Percentiles rank a stretch among this genome's conserved stretches.
Evolutionary conservation across 2,113 vertebrate genomes (phyloP).

Genomic region (Scophthalmus maximus): DNA sequence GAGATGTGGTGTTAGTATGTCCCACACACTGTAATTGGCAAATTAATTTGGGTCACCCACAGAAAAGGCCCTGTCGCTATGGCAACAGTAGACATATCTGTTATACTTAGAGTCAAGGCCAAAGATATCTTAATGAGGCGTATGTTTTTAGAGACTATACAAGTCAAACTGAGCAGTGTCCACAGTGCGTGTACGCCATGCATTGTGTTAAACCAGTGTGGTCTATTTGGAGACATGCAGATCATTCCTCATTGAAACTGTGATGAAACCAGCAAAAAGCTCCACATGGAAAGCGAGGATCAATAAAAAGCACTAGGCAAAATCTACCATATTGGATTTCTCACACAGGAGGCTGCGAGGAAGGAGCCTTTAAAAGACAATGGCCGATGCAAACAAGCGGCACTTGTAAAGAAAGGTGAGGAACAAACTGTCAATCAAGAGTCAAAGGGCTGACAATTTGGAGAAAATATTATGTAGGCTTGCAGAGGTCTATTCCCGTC

Average conservation of each 20-base stretch:
- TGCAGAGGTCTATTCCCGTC: not conserved
- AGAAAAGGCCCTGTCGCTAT: constrained; percentile 53
- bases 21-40: constrained; percentile 45
- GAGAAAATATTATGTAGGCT: constrained; percentile 25
- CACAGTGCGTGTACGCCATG: no score
- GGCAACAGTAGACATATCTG: constrained; percentile 54
- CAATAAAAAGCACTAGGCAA: constrained; percentile 53
- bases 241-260: constrained; percentile 36
- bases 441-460: constrained; percentile 39
- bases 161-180: constrained; percentile 12
- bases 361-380: constrained; percentile 49
- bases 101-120: constrained; percentile 27
- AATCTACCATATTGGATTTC: constrained; percentile 63
- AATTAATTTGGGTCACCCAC: constrained; percentile 64
- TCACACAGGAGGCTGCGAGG: constrained; percentile 31
- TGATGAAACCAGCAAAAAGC: constrained; percentile 18
- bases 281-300: constrained; percentile 41
- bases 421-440: constrained; percentile 39
- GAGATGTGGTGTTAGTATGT: constrained; percentile 22
- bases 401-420: constrained; percentile 21
- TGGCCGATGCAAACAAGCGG: constrained; percentile 13
- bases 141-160: constrained; percentile 18
- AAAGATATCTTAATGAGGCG: constrained; percentile 35
- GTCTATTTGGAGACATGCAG: constrained; percentile 28
- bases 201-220: constrained; percentile 8